Evolutionary conservation across 1,140 invertebrate species (phyloP).

Genomic region (Paraescarpia echinospica): DNA sequence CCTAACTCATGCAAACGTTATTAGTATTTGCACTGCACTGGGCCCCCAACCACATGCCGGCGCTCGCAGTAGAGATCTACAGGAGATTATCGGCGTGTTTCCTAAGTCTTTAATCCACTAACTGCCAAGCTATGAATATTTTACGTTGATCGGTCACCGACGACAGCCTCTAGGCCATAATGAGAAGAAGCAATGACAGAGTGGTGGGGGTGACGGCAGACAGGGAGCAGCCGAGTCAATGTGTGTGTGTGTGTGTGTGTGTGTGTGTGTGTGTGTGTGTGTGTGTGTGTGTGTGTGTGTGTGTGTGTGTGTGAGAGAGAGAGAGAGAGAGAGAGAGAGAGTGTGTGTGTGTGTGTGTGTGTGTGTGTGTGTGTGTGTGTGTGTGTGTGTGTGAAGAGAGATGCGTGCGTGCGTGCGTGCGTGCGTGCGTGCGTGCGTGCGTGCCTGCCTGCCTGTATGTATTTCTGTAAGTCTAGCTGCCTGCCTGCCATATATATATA

Average conservation of each 20-base stretch:
- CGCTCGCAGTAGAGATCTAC: background rate
- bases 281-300: background rate
- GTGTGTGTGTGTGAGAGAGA: background rate
- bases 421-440: conserved; percentile 6
- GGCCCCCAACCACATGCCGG: background rate
- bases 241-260: background rate
- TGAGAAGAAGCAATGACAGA: background rate
- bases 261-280: background rate
- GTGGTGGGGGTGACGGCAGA: background rate
- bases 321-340: too few relatives aligned
- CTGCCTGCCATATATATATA: background rate
- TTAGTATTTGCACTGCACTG: background rate
- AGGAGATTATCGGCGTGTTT: background rate
- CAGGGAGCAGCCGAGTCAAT: background rate
- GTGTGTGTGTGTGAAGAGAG: background rate
- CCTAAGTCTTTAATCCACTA: background rate
- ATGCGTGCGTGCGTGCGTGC: background rate
- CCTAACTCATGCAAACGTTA: background rate
- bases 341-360: background rate
- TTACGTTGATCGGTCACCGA: background rate
- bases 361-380: background rate
- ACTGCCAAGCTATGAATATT: background rate
- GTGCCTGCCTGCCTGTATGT: background rate
- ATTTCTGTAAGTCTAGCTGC: background rate
- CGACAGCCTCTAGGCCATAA: background rate